Evolutionary conservation across 2,797 vertebrate genomes (phyloP).

Genomic region (Salarias fasciatus): DNA sequence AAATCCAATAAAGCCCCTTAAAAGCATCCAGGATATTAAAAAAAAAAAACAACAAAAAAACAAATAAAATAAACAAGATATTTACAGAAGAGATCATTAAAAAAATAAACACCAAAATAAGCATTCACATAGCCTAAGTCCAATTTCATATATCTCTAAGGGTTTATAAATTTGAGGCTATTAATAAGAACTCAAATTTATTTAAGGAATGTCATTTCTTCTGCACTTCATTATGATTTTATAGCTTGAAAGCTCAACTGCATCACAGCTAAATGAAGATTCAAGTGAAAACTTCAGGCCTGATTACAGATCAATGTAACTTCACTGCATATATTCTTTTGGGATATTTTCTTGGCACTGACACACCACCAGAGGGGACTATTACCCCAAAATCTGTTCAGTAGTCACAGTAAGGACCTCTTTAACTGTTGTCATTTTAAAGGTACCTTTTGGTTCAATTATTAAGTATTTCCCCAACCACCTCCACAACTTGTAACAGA

Average conservation of each 20-base stretch:
- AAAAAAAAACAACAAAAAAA: not conserved
- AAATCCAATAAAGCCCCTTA: conserved; percentile 7
- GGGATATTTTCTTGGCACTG: conserved; percentile 8
- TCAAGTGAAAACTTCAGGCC: too few species aligned
- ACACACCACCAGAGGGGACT: conserved; percentile 18
- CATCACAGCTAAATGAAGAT: too few species aligned
- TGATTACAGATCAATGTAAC: too few species aligned
- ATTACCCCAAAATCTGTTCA: not conserved
- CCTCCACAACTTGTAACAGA: not conserved
- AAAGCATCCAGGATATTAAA: conserved; percentile 25
- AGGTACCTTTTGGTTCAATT: too few species aligned
- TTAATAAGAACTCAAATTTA: conserved; percentile 2
- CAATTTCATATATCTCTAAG: conserved; percentile 17
- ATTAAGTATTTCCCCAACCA: conserved; percentile 4
- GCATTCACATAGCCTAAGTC: conserved; percentile 7
- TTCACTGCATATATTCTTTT: too few species aligned
- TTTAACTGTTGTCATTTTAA: too few species aligned
- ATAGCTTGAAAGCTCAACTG: conserved; percentile 1
- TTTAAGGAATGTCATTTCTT: conserved; percentile 17
- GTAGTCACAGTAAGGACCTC: not conserved
- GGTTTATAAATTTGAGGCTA: not conserved
- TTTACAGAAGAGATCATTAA: conserved; percentile 37
- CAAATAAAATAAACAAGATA: too few species aligned
- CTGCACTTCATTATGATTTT: not conserved
- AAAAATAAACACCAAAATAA: conserved; percentile 1